Percentiles rank a stretch among this genome's conserved stretches.
Evolutionary conservation across 2,888 invertebrate genomes (phyloP).

Genomic region (Dermolepida albohirtum): DNA sequence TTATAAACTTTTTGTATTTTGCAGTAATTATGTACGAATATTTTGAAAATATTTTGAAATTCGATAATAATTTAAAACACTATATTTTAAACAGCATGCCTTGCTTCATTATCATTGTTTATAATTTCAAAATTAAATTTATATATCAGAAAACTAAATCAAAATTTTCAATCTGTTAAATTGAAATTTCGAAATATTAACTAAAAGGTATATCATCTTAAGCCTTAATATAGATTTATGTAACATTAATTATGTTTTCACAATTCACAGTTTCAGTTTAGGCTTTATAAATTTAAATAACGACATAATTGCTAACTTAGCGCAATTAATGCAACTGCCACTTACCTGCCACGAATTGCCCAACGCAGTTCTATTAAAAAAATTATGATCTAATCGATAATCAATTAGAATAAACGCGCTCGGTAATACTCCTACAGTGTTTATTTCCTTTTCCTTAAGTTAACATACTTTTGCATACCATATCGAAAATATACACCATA

Average conservation of each 20-base stretch:
- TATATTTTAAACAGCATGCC: too few species aligned
- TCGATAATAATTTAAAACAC: too few species aligned
- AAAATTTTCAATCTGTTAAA: too few species aligned
- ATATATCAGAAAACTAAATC: too few species aligned
- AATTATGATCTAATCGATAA: slow-evolving; percentile 33
- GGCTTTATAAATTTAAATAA: slow-evolving; percentile 24
- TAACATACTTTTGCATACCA: slow-evolving; percentile 24
- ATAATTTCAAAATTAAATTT: too few species aligned
- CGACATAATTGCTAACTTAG: slow-evolving; percentile 21
- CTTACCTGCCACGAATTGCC: slow-evolving; percentile 23
- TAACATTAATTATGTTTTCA: slow-evolving; percentile 11
- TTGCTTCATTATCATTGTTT: too few species aligned
- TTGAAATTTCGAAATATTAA: too few species aligned
- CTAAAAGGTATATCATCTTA: too few species aligned
- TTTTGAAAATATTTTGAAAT: too few species aligned
- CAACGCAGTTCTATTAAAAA: slow-evolving; percentile 18
- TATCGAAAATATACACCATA: slow-evolving; percentile 12
- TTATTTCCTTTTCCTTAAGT: slow-evolving; percentile 33
- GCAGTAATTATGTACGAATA: too few species aligned
- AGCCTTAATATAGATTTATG: background rate
- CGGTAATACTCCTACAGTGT: slow-evolving; percentile 20
- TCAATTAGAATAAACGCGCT: slow-evolving; percentile 28
- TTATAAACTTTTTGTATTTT: too few species aligned
- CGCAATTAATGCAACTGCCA: slow-evolving; percentile 29
- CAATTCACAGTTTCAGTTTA: slow-evolving; percentile 23